Base-by-base conservation (phyloP, 37 sponge, comb jelly and placozoan species). In the Lycopodina hypogea region DNA sequence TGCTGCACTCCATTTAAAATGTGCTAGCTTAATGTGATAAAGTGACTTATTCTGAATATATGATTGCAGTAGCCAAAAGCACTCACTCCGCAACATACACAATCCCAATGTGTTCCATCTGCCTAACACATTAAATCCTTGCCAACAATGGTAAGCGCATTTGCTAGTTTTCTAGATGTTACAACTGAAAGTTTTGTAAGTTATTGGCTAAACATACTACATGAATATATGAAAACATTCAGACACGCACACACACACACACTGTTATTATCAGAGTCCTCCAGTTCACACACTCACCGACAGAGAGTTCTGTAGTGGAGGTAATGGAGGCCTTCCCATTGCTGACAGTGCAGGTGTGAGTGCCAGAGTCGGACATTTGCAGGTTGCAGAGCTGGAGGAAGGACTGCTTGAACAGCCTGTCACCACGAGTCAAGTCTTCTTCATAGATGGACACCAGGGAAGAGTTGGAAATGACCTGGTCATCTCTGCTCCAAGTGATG, bases 401-500 rank as follows among this genome's bases (percentile, higher is more conserved):
- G 15, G 71, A 70, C 57, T 70, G 58, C 28, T 34, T 36, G 60
- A 80, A 80, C 36, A 18, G 1, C 24, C 1, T 29, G 21, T 71
- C 80, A 0, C 59, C 34, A 38, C 24, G 56, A 7, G 68, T 42
- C 42, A 80, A 40, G 0, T 22, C 28, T 24, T 40, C 45, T 9
- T 56, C 69, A 58, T 70, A 80, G 71, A 80, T 57, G 42, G 56
- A 39, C 42, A 80, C 39, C 15, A 26, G 58, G 0, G 74, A 73
- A 26, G 42, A 32, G 34, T 67, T 67, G 28, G 29, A 19, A 22
- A 80, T n/a, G n/a, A 38, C 18, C 42, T n/a, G 55, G 6, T 71
- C 80, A 70, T 70, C 41, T 6, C 4, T 23, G 40, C 35, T 40
- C 79, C 79, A 78, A 17, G 79, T 55, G 19, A 78, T 78, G 19